These are phyloP conservation scores for Oncopodura yosiiana DNA, from an alignment of 1,140 invertebrate genomes.

Conservation along the genomic window DNA sequence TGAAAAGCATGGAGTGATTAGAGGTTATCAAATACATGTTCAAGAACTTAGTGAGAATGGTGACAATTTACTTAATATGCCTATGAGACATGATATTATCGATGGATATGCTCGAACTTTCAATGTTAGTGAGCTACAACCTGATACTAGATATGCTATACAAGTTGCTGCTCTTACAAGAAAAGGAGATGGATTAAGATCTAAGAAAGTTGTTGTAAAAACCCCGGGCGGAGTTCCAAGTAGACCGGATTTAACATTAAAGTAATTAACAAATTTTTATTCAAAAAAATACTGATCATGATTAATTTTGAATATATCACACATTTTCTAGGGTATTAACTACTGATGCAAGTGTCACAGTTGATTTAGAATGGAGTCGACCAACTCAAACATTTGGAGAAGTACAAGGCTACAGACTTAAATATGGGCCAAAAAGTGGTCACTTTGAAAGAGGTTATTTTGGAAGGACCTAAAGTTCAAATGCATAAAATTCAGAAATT, in stretches of 20 bases:
- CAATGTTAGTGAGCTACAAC: conserved; percentile 78
- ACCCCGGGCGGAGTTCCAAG: conserved; percentile 90
- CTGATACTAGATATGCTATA: conserved; percentile 83
- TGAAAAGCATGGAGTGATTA: conserved; percentile 89
- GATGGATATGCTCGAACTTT: conserved; percentile 64
- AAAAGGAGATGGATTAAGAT: conserved; percentile 87
- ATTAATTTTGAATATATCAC: conserved; percentile 2
- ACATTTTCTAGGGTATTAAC: conserved; percentile 54
- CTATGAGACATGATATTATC: conserved; percentile 70
- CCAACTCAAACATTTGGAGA: conserved; percentile 80
- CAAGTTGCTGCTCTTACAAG: conserved; percentile 82
- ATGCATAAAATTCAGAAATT: conserved; percentile 51
- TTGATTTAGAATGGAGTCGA: conserved; percentile 81
- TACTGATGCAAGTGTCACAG: conserved; percentile 68
- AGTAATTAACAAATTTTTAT: conserved; percentile 47
- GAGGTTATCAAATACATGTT: conserved; percentile 90
- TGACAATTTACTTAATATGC: conserved; percentile 67
- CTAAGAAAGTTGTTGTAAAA: conserved; percentile 64
- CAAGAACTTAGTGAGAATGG: conserved; percentile 82
- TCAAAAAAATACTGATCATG: neutral
- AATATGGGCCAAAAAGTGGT: conserved; percentile 53
- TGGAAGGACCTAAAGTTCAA: conserved; percentile 45
- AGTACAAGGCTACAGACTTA: conserved; percentile 75
- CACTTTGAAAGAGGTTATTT: conserved; percentile 56
- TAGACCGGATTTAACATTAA: conserved; percentile 70